Evolutionary conservation across 2,113 vertebrate species (phyloP).

Genomic region (Sclerurus mexicanus): DNA sequence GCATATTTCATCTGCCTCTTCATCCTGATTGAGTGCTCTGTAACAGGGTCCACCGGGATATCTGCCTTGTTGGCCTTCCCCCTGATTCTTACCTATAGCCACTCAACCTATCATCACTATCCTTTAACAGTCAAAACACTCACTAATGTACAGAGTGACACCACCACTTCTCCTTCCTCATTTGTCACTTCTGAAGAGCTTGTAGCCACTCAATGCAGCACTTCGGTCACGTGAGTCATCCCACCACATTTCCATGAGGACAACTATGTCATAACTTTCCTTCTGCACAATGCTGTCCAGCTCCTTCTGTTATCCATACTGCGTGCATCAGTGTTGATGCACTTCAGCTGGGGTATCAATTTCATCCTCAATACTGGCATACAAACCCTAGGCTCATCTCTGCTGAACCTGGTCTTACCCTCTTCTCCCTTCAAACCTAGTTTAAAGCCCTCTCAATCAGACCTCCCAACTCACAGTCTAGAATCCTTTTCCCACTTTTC

Average conservation of each 20-base stretch:
- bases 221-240: neutral
- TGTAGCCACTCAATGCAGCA: neutral
- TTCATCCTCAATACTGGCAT: neutral
- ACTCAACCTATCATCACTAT: neutral
- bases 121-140: neutral
- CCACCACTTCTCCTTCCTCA: neutral
- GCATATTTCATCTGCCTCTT: neutral
- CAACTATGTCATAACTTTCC: neutral
- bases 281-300: neutral
- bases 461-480: rapidly evolving
- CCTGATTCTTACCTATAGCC: neutral
- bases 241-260: neutral
- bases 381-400: neutral
- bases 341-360: neutral
- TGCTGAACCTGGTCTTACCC: neutral
- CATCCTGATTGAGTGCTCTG: neutral
- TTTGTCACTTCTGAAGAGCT: neutral
- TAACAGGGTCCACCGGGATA: neutral
- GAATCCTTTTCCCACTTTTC: neutral
- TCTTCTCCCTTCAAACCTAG: rapidly evolving
- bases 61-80: neutral
- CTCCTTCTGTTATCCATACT: neutral
- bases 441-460: neutral
- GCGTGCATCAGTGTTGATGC: neutral
- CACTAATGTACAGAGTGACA: neutral